These are phyloP conservation scores for Rhorus exstirpatorius DNA, from an alignment of 2,888 invertebrate genomes.

Conservation along the genomic window DNA sequence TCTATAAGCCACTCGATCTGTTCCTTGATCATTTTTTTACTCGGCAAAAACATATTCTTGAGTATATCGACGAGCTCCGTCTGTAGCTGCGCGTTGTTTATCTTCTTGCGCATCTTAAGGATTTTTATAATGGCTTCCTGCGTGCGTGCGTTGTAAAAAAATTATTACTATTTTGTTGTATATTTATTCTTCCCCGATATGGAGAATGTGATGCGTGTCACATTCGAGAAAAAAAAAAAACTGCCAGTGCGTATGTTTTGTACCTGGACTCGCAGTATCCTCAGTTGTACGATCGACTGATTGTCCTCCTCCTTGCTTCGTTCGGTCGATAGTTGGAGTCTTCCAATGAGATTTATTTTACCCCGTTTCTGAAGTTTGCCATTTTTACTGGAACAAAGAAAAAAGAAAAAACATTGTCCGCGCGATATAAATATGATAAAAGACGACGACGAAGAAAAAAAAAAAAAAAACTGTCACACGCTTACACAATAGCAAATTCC, in stretches of 20 bases:
- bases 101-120: constrained; percentile 98
- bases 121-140: constrained; percentile 99
- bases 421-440: too few species aligned
- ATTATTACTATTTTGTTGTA: constrained; percentile 26
- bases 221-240: neutral
- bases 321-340: constrained; percentile 97
- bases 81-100: constrained; percentile 97
- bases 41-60: constrained; percentile 99
- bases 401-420: neutral
- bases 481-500: constrained; percentile 94
- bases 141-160: constrained; percentile 37
- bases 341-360: constrained; percentile 97
- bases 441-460: too few species aligned
- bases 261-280: constrained; percentile 94
- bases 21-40: constrained; percentile 99
- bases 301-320: constrained; percentile 98
- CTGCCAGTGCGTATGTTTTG: too few species aligned
- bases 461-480: constrained; percentile 69
- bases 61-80: constrained; percentile 99
- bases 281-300: constrained; percentile 98
- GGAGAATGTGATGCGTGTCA: too few species aligned
- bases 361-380: constrained; percentile 97
- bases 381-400: constrained; percentile 91
- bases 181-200: neutral
- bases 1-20: constrained; percentile 99